Evolutionary conservation across 2,113 vertebrate species (phyloP).

Genomic region (Neotoma lepida): DNA sequence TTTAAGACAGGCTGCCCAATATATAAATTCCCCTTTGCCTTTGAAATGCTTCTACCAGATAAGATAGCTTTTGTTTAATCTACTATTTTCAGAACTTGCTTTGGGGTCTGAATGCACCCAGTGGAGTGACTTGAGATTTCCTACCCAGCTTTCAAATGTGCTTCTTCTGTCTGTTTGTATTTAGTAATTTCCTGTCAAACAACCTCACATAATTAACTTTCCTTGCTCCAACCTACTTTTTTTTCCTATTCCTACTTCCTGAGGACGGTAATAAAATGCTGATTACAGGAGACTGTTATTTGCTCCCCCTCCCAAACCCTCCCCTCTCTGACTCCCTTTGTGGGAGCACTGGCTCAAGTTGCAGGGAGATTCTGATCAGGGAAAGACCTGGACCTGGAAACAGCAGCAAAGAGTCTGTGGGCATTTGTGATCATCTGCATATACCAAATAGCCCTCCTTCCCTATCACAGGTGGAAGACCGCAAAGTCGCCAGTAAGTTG

Average conservation of each 20-base stretch:
- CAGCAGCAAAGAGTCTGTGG: conserved; percentile 82
- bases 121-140: conserved; percentile 87
- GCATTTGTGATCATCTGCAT: conserved; percentile 82
- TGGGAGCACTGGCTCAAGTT: conserved; percentile 79
- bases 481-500: background rate
- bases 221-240: conserved; percentile 82
- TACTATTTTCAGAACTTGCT: conserved; percentile 89
- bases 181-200: conserved; percentile 91
- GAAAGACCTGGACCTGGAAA: conserved; percentile 61
- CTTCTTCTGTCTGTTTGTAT: conserved; percentile 89
- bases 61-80: conserved; percentile 89
- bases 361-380: conserved; percentile 74
- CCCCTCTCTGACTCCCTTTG: conserved; percentile 74
- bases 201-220: conserved; percentile 90
- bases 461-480: background rate
- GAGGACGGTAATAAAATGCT: conserved; percentile 89
- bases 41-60: conserved; percentile 88
- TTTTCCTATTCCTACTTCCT: conserved; percentile 84
- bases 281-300: conserved; percentile 87
- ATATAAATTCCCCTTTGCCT: conserved; percentile 89
- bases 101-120: conserved; percentile 85
- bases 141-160: conserved; percentile 86
- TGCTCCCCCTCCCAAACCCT: conserved; percentile 73
- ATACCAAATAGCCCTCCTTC: conserved; percentile 80
- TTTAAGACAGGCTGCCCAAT: conserved; percentile 86